phyloP scores from a whole-genome alignment of 1,140 invertebrate genomes.

The Manduca sexta region DNA sequence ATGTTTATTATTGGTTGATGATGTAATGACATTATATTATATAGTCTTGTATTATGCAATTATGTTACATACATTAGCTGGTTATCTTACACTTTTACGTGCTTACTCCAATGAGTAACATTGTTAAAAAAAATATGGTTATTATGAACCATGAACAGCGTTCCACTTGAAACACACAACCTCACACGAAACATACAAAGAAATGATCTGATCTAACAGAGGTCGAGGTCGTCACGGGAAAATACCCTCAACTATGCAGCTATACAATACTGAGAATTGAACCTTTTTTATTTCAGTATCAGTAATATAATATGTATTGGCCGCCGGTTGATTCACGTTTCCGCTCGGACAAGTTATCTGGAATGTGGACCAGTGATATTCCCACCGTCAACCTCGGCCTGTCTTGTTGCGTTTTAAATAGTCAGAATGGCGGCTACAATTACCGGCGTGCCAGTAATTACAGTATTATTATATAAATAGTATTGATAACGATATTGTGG shows the following conservation, averaged over 20 bases:
- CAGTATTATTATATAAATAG: neutral
- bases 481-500: neutral
- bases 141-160: too few relatives aligned
- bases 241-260: constrained; percentile 35
- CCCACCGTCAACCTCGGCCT: constrained; percentile 31
- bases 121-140: too few relatives aligned
- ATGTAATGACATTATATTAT: too few relatives aligned
- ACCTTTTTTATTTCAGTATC: constrained; percentile 15
- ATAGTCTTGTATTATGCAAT: too few relatives aligned
- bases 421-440: neutral
- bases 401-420: constrained; percentile 36
- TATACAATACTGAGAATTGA: neutral
- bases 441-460: neutral
- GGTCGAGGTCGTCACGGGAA: constrained; percentile 53
- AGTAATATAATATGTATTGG: constrained; percentile 35
- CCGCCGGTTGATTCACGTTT: constrained; percentile 50
- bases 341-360: constrained; percentile 58
- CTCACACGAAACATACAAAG: constrained; percentile 26
- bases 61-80: too few relatives aligned
- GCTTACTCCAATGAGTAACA: too few relatives aligned
- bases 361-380: constrained; percentile 59
- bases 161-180: too few relatives aligned
- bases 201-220: constrained; percentile 34
- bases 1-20: neutral
- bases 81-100: too few relatives aligned